Percentiles rank a stretch among this genome's conserved stretches.
phyloP scores from a whole-genome alignment of 2,888 invertebrate genomes.

The Agonum fuliginosum region DNA sequence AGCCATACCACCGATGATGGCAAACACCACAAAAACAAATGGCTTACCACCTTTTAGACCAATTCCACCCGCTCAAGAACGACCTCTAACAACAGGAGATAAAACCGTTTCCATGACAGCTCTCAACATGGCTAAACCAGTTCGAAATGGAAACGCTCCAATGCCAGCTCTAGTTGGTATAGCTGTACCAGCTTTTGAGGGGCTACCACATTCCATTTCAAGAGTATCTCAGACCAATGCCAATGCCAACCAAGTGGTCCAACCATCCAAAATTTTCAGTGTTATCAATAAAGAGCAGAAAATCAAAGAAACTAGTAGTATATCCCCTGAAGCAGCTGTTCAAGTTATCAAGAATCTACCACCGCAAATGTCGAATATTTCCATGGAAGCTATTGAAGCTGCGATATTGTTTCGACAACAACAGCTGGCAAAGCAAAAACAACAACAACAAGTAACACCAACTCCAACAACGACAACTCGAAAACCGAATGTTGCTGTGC shows the following conservation, averaged over 20 bases:
- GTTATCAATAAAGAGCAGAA: not conserved
- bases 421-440: slow-evolving; percentile 79
- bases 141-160: slow-evolving; percentile 67
- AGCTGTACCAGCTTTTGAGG: slow-evolving; percentile 75
- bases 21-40: slow-evolving; percentile 69
- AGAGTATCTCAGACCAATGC: slow-evolving; percentile 73
- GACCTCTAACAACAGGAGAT: slow-evolving; percentile 62
- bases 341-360: slow-evolving; percentile 66
- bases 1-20: not conserved
- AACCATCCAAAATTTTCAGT: not conserved
- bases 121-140: slow-evolving; percentile 72
- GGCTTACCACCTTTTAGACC: slow-evolving; percentile 85
- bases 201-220: slow-evolving; percentile 76
- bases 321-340: slow-evolving; percentile 67
- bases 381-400: slow-evolving; percentile 85
- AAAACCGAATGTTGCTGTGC: slow-evolving; percentile 72
- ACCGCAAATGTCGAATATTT: slow-evolving; percentile 84
- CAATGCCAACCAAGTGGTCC: not conserved
- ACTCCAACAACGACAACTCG: slow-evolving; percentile 73
- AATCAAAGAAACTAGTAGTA: slow-evolving; percentile 64
- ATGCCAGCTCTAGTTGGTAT: slow-evolving; percentile 68
- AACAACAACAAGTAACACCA: slow-evolving; percentile 66
- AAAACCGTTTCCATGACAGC: slow-evolving; percentile 32
- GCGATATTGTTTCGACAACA: slow-evolving; percentile 83
- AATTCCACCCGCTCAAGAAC: slow-evolving; percentile 79